A percentile compares a stretch with the other conserved stretches of the same genome.
phyloP scores from a whole-genome alignment of 2,113 vertebrate species.

The Scomber japonicus region DNA sequence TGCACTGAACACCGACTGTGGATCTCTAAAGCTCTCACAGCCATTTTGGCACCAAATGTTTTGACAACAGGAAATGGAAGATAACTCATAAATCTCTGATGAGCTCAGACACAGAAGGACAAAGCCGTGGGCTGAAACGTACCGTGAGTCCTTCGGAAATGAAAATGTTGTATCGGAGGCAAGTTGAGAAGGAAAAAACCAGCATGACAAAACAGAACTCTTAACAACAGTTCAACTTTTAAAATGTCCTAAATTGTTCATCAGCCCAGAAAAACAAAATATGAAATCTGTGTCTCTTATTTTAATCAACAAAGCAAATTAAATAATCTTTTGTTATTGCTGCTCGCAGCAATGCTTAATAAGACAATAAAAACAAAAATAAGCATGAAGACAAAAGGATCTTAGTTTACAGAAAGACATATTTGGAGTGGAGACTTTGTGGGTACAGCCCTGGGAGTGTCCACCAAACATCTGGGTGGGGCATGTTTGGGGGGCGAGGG shows the following conservation, averaged over 20 bases:
- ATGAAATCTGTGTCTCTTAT: conserved; percentile 80
- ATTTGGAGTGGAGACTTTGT: conserved; percentile 51
- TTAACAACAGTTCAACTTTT: conserved; percentile 45
- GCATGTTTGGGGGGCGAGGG: neutral
- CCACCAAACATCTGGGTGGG: conserved; percentile 15
- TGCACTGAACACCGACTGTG: conserved; percentile 2
- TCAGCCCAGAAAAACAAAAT: conserved; percentile 50
- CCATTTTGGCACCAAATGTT: conserved; percentile 51
- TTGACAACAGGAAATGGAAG: conserved; percentile 16
- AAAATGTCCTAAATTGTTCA: conserved; percentile 44
- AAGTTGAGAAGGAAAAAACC: conserved; percentile 28
- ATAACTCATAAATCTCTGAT: neutral
- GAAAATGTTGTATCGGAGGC: conserved; percentile 40
- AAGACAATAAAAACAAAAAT: conserved; percentile 82
- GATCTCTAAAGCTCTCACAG: conserved; percentile 26
- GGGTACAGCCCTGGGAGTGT: conserved; percentile 16
- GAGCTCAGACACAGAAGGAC: conserved; percentile 57
- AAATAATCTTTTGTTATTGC: conserved; percentile 92
- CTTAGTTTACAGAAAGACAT: conserved; percentile 88
- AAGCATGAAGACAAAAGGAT: conserved; percentile 74
- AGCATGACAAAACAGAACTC: conserved; percentile 42
- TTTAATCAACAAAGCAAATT: conserved; percentile 84
- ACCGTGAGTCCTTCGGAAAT: conserved; percentile 3
- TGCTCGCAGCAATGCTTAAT: conserved; percentile 93
- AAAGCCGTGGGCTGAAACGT: conserved; percentile 34